Conservation (phyloP, 2,888 invertebrate species). For the Trisateles emortualis region DNA sequence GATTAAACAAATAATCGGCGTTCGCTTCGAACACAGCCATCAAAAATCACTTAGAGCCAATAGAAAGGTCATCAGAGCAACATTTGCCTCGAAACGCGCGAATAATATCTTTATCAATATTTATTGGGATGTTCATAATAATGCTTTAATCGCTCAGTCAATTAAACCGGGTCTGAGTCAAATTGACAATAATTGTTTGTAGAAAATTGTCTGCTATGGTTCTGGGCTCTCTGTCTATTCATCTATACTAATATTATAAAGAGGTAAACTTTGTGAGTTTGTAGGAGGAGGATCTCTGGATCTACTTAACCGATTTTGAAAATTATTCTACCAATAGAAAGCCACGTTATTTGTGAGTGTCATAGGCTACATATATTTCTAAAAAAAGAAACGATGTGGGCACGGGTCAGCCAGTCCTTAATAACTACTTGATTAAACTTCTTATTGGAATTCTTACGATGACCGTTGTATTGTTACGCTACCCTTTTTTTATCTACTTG, state of each 20-base stretch:
- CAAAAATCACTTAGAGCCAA: conserved; percentile 76
- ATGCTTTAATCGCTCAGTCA: conserved; percentile 66
- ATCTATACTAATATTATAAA: too few species aligned
- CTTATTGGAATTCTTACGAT: conserved; percentile 30
- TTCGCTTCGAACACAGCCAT: conserved; percentile 57
- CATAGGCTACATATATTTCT: too few species aligned
- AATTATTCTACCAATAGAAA: too few species aligned
- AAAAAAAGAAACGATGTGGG: too few species aligned
- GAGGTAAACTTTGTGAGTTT: too few species aligned
- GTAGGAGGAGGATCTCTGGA: too few species aligned
- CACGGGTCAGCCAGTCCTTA: conserved; percentile 45
- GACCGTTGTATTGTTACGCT: conserved; percentile 29
- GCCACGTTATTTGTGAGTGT: too few species aligned
- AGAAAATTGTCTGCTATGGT: conserved; percentile 56
- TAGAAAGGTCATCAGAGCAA: conserved; percentile 62
- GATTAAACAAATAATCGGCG: conserved; percentile 46
- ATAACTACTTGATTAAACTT: conserved; percentile 41
- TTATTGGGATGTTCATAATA: conserved; percentile 63
- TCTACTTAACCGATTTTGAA: too few species aligned
- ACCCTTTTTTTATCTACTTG: too few species aligned
- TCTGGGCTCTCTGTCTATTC: conserved; percentile 43
- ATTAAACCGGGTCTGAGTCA: conserved; percentile 59
- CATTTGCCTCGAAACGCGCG: conserved; percentile 54
- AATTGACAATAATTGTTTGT: conserved; percentile 62
- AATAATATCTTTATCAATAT: conserved; percentile 69